Evolutionary conservation across 2,888 invertebrate genomes (phyloP).

Genomic region (Cantharis rufa): DNA sequence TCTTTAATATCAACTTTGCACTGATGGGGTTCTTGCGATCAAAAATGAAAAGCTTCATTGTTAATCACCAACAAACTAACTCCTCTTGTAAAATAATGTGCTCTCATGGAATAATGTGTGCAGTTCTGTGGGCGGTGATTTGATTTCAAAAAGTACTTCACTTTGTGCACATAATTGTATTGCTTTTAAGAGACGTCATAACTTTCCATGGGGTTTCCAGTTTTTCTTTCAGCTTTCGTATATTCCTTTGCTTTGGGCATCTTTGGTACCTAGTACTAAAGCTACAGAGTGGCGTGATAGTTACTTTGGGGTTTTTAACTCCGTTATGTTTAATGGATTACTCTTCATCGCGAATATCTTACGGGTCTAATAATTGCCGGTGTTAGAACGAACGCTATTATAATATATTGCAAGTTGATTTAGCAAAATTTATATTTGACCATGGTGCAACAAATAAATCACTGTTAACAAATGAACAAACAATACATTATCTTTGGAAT

Average conservation of each 20-base stretch:
- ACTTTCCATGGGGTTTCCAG: conserved; percentile 8
- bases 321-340: background rate
- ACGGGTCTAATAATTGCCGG: no score
- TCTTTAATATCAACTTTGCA: background rate
- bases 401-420: background rate
- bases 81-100: conserved; percentile 51
- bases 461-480: conserved; percentile 2
- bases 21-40: background rate
- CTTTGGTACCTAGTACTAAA: no score
- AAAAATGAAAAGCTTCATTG: conserved; percentile 48
- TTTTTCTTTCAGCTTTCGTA: conserved; percentile 5
- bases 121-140: conserved; percentile 48
- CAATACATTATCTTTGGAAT: conserved; percentile 4
- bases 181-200: conserved; percentile 22
- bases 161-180: conserved; percentile 30
- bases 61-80: conserved; percentile 46
- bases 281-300: no score
- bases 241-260: background rate
- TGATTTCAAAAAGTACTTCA: conserved; percentile 38
- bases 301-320: no score
- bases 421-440: conserved; percentile 12
- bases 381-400: no score
- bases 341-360: background rate
- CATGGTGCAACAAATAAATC: background rate
- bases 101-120: conserved; percentile 46